Evolutionary conservation across 1,140 invertebrate species (phyloP).

Genomic region (Drosophila bocki): DNA sequence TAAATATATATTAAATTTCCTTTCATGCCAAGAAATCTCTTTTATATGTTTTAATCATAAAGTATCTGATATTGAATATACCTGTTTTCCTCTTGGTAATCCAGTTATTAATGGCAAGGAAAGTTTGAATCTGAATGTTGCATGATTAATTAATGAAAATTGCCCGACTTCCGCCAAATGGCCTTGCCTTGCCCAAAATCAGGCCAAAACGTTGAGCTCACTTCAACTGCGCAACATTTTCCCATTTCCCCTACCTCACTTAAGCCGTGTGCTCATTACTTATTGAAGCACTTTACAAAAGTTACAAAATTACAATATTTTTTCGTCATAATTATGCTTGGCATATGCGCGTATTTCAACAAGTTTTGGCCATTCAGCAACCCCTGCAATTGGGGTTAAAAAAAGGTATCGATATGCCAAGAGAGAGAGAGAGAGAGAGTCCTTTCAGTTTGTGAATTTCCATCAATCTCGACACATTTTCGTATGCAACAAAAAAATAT

Average conservation of each 20-base stretch:
- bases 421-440: slow-evolving; percentile 1
- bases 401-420: slow-evolving; percentile 34
- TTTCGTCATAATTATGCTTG: slow-evolving; percentile 67
- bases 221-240: slow-evolving; percentile 33
- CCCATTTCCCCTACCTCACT: slow-evolving; percentile 4
- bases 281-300: slow-evolving; percentile 74
- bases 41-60: neutral
- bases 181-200: slow-evolving; percentile 45
- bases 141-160: slow-evolving; percentile 35
- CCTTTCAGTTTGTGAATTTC: slow-evolving; percentile 12
- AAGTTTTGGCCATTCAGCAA: slow-evolving; percentile 57
- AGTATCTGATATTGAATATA: neutral
- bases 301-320: slow-evolving; percentile 69
- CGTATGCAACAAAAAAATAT: slow-evolving; percentile 47
- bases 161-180: slow-evolving; percentile 10
- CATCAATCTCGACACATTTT: slow-evolving; percentile 60
- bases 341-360: slow-evolving; percentile 75
- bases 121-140: slow-evolving; percentile 5
- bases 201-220: slow-evolving; percentile 57
- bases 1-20: neutral
- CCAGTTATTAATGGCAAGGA: neutral
- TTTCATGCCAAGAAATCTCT: neutral
- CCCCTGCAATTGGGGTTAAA: slow-evolving; percentile 72
- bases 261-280: slow-evolving; percentile 61
- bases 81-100: neutral